phyloP scores from a whole-genome alignment of 2,797 vertebrate genomes.

The Threskiornis aethiopicus region DNA sequence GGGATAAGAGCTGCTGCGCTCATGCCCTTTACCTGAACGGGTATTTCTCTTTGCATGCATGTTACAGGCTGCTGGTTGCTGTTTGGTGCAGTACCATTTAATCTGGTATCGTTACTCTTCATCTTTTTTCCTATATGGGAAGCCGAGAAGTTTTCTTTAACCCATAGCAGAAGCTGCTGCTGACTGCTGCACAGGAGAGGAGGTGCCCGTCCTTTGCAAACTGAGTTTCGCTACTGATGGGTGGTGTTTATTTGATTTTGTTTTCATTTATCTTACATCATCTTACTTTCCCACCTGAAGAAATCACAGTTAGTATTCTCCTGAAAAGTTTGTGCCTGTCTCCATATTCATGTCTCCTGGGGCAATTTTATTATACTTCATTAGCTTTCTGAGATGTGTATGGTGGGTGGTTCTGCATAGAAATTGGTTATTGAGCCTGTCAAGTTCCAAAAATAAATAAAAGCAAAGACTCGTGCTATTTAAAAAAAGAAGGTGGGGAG shows the following conservation, averaged over 20 bases:
- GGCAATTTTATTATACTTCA: not conserved
- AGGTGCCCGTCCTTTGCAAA: not conserved
- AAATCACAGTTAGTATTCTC: not conserved
- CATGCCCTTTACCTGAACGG: not conserved
- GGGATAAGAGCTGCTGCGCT: not conserved
- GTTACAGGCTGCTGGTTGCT: not conserved
- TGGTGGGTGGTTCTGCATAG: not conserved
- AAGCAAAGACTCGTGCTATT: not conserved
- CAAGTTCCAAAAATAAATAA: slow-evolving; percentile 16
- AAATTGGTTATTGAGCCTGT: not conserved
- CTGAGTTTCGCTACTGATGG: not conserved
- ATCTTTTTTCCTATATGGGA: not conserved
- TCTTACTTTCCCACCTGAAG: not conserved
- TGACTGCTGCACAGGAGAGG: not conserved
- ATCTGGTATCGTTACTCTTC: not conserved
- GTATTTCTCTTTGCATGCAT: not conserved
- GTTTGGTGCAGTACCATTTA: not conserved
- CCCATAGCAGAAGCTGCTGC: not conserved
- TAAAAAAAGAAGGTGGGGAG: not conserved
- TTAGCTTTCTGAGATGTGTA: not conserved
- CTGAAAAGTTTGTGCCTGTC: not conserved
- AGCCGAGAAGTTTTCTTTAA: not conserved
- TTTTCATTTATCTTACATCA: not conserved
- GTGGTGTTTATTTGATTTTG: not conserved
- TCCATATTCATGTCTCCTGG: not conserved